Conservation (phyloP, 2,113 vertebrate species). For the Salvator merianae region DNA sequence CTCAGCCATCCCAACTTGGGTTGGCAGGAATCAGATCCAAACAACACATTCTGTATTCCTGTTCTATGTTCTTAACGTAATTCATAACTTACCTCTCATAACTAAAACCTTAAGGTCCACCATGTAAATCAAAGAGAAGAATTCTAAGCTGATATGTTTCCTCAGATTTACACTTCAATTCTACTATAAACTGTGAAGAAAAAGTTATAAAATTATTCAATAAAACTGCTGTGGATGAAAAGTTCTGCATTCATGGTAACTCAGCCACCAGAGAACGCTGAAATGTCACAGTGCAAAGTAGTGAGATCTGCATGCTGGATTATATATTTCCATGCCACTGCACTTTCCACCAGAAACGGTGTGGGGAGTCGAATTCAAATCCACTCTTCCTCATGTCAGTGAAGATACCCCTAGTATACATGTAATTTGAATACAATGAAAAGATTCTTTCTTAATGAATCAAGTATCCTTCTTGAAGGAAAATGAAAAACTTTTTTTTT, state of each 20-base stretch:
- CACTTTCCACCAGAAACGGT: not conserved
- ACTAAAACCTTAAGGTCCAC: not conserved
- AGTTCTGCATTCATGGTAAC: not conserved
- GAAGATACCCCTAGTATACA: not conserved
- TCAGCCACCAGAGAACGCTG: not conserved
- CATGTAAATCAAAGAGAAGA: not conserved
- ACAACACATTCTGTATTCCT: no score
- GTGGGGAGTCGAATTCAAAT: not conserved
- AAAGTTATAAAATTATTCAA: not conserved
- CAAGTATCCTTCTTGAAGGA: not conserved
- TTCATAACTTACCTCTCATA: not conserved
- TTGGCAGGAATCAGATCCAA: no score
- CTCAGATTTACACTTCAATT: slow-evolving; percentile 50
- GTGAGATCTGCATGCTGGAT: not conserved
- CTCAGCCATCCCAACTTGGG: no score
- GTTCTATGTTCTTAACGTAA: not conserved
- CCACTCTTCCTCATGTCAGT: accelerated
- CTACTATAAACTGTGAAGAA: not conserved
- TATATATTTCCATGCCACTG: not conserved
- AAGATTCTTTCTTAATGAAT: not conserved
- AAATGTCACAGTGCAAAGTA: not conserved
- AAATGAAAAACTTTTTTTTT: slow-evolving; percentile 10
- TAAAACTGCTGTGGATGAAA: not conserved
- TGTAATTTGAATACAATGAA: not conserved
- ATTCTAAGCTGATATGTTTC: not conserved